Evolutionary conservation across 2,797 vertebrate species (phyloP).

Genomic region (Poeciliopsis gracilis): DNA sequence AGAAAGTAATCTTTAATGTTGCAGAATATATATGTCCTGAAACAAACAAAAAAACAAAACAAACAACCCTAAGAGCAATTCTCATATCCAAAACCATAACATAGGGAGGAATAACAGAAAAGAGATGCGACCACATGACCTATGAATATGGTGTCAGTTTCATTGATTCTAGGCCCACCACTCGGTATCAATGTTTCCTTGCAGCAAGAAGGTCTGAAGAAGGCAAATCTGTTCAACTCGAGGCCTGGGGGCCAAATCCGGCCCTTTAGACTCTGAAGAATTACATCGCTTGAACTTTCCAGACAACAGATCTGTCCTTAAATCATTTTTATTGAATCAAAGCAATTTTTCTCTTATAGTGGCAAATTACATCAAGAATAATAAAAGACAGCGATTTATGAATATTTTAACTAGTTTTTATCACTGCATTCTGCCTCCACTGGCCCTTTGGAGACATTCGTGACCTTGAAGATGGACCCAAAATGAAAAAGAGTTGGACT

Average conservation of each 20-base stretch:
- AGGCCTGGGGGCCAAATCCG: neutral
- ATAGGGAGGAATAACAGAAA: neutral
- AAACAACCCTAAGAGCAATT: neutral
- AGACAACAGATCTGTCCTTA: neutral
- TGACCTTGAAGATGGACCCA: neutral
- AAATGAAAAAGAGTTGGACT: neutral
- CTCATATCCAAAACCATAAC: neutral
- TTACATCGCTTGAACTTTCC: neutral
- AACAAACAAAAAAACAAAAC: neutral
- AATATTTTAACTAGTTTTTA: neutral
- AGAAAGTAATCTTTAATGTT: neutral
- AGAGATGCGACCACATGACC: neutral
- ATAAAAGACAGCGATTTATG: neutral
- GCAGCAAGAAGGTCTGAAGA: neutral
- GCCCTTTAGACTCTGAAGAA: neutral
- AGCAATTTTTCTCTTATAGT: neutral
- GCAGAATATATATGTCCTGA: neutral
- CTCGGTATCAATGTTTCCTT: neutral
- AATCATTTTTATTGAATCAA: neutral
- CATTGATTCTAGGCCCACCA: neutral
- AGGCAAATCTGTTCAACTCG: neutral
- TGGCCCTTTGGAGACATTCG: neutral
- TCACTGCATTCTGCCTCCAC: neutral
- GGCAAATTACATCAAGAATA: neutral
- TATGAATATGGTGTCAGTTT: neutral